phyloP scores from a whole-genome alignment of 2,797 vertebrate genomes.

The Macropus fuliginosus region DNA sequence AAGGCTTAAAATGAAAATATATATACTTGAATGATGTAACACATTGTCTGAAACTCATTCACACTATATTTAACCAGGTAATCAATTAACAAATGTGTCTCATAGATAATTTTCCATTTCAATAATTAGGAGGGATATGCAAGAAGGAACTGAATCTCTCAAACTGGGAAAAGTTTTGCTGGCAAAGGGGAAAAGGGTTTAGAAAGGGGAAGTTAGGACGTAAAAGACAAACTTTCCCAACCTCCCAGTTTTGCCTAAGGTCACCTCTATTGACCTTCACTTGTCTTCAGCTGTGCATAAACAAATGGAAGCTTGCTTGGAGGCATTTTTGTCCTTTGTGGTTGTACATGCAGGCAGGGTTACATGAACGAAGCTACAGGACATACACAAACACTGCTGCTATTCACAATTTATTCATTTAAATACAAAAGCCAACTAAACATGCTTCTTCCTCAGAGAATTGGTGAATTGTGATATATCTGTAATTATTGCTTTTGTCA shows the following conservation, averaged over 20 bases:
- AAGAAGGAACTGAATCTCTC: background rate
- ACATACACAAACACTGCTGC: background rate
- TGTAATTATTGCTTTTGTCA: slow-evolving; percentile 43
- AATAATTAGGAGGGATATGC: background rate
- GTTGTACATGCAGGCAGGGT: background rate
- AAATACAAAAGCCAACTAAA: background rate
- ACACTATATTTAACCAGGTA: background rate
- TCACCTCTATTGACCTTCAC: background rate
- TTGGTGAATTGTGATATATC: slow-evolving; percentile 43
- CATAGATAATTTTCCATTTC: background rate
- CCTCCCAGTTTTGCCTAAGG: accelerated
- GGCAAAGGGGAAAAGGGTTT: background rate
- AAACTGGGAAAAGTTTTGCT: background rate
- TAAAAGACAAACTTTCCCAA: background rate
- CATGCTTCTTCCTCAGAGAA: slow-evolving; percentile 47
- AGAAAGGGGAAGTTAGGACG: accelerated
- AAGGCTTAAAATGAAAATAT: background rate
- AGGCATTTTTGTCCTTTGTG: background rate
- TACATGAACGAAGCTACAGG: background rate
- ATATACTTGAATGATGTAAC: background rate
- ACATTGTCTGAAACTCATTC: background rate
- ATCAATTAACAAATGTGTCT: background rate
- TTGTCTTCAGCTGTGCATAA: background rate
- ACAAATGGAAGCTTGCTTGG: background rate
- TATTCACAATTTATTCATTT: slow-evolving; percentile 14